Evolutionary conservation across 2,888 invertebrate species (phyloP), one percentile per base, ranked within the genome.

Genomic region (Neria commutata): DNA sequence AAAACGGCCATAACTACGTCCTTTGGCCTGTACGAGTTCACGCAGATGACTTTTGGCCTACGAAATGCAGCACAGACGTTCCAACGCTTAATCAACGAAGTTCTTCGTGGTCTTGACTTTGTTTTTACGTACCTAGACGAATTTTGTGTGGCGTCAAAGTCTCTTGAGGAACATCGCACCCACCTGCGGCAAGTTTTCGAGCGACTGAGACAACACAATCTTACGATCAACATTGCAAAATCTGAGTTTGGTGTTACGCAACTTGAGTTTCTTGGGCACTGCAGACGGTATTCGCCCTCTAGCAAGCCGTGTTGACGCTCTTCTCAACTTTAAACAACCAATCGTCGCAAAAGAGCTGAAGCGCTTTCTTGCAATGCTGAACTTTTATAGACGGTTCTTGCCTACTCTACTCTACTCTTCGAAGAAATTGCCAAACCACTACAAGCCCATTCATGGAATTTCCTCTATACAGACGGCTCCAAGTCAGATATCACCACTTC

Each of bases 321-420:
- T n/a, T n/a, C n/a, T n/a, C n/a, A n/a, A n/a, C n/a, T n/a, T n/a
- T n/a, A n/a, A n/a, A n/a, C n/a, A n/a, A n/a, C n/a, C n/a, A n/a
- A n/a, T n/a, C n/a, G n/a, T n/a, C n/a, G n/a, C n/a, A n/a, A n/a
- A n/a, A n/a, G n/a, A n/a, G n/a, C n/a, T n/a, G n/a, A n/a, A n/a
- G n/a, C n/a, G n/a, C n/a, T n/a, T n/a, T n/a, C n/a, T n/a, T n/a
- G n/a, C n/a, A n/a, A 52, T 53, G 11, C 37, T 54, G 0, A 59
- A 62, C 48, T 62, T 59, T 21, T 57, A 59, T 21, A 56, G 59
- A 19, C 24, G 51, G 3, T 62, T 62, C 42, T 23, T 59, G 17
- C 53, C 37, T n/a, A n/a, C n/a, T n/a, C n/a, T n/a, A n/a, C n/a
- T n/a, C n/a, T n/a, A n/a, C n/a, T n/a, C n/a, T n/a, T n/a, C n/a